Percentiles rank a stretch among this genome's conserved stretches.
Evolutionary conservation across 2,797 vertebrate species (phyloP).

Genomic region (Gallirallus australis): DNA sequence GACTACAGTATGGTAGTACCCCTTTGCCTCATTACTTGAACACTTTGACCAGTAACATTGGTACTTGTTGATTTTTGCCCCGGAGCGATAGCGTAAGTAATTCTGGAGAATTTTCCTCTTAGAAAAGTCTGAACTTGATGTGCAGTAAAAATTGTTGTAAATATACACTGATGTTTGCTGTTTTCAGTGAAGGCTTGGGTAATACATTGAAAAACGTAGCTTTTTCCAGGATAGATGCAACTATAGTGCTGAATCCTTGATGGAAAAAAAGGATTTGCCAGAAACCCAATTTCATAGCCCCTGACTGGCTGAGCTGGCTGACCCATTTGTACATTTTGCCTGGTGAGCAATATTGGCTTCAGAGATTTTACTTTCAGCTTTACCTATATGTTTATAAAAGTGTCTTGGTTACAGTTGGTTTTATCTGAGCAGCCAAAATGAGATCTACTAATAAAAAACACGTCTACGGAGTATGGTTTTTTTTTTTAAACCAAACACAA

Average conservation of each 20-base stretch:
- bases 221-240: too few species aligned
- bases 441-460: neutral
- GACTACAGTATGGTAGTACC: neutral
- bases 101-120: neutral
- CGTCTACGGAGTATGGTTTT: neutral
- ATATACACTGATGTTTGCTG: neutral
- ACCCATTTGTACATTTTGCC: neutral
- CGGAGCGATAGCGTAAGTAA: neutral
- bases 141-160: neutral
- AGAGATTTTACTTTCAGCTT: neutral
- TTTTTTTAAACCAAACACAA: neutral
- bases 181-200: neutral
- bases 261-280: neutral
- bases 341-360: neutral
- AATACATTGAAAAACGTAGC: neutral
- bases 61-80: neutral
- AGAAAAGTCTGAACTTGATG: neutral
- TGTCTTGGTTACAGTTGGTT: neutral
- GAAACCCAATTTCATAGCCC: neutral
- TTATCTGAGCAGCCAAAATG: neutral
- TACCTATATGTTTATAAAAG: fast-evolving
- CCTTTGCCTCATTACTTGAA: neutral
- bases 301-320: neutral
- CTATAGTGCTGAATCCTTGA: neutral
- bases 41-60: neutral